Percentiles rank a stretch among this genome's conserved stretches.
These are phyloP conservation scores for Sarcophaga variegata DNA, from an alignment of 2,888 invertebrate genomes.

Conservation along the genomic window DNA sequence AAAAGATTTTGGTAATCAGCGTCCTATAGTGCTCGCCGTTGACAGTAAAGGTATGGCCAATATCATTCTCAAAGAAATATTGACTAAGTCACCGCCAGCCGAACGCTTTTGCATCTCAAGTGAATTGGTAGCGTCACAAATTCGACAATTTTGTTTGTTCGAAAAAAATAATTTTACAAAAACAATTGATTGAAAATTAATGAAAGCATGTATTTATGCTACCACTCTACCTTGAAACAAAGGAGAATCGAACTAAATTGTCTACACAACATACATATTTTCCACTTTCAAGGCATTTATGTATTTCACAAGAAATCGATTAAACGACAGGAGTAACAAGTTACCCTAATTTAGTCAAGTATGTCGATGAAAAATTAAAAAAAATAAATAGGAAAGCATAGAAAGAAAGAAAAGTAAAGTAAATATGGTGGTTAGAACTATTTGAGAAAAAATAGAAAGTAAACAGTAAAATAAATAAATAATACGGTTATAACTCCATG, in stretches of 20 bases:
- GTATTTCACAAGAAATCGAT: neutral
- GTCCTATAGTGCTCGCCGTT: no score
- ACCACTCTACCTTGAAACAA: neutral
- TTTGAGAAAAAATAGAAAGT: slow-evolving; percentile 59
- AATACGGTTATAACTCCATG: slow-evolving; percentile 53
- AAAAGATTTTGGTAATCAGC: no score
- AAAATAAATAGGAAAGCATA: neutral
- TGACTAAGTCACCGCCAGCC: no score
- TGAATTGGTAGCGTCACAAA: no score
- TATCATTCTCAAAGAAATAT: no score
- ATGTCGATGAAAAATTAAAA: slow-evolving; percentile 38
- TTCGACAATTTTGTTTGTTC: no score
- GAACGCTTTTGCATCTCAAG: no score
- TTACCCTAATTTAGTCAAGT: slow-evolving; percentile 65
- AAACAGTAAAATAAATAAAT: slow-evolving; percentile 57
- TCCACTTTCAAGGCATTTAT: neutral
- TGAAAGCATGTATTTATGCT: neutral
- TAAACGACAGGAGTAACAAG: slow-evolving; percentile 31
- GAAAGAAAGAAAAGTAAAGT: no score
- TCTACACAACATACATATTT: slow-evolving; percentile 5
- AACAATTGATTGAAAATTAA: neutral
- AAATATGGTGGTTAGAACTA: neutral
- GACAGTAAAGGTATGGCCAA: no score
- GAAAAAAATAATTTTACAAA: no score
- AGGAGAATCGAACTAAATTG: neutral